A percentile compares a stretch with the other conserved stretches of the same genome.
Conservation (phyloP, 2,888 invertebrate genomes). For the Pandemis cinnamomeana region DNA sequence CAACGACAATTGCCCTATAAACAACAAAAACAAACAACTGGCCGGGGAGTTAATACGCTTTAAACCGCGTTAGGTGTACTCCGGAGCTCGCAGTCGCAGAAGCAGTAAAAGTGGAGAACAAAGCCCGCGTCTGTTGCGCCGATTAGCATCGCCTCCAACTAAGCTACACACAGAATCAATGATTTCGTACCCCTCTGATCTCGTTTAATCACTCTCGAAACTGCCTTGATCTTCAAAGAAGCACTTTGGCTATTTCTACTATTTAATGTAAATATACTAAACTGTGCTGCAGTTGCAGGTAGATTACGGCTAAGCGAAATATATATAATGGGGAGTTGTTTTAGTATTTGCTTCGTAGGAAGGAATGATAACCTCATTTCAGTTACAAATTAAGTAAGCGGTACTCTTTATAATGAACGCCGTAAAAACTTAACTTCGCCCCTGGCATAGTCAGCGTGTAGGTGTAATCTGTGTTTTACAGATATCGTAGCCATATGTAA, state of each 20-base stretch:
- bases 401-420: too few relatives aligned
- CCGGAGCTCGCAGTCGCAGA: not conserved
- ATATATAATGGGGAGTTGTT: too few relatives aligned
- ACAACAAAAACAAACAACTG: slow-evolving; percentile 34
- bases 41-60: slow-evolving; percentile 38
- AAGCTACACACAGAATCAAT: slow-evolving; percentile 14
- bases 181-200: not conserved
- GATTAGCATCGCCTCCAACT: slow-evolving; percentile 18
- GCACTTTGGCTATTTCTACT: not conserved
- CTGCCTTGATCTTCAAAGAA: not conserved
- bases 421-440: too few relatives aligned
- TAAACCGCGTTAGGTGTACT: slow-evolving; percentile 27
- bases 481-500: too few relatives aligned
- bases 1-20: slow-evolving; percentile 34
- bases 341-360: too few relatives aligned
- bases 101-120: slow-evolving; percentile 35
- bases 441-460: too few relatives aligned
- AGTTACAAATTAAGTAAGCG: too few relatives aligned
- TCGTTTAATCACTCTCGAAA: slow-evolving; percentile 1
- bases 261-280: not conserved
- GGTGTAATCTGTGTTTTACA: too few relatives aligned
- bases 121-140: slow-evolving; percentile 23
- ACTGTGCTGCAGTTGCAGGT: not conserved
- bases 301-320: not conserved
- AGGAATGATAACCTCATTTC: too few relatives aligned